Percentiles rank a stretch among this genome's conserved stretches.
Conservation (phyloP, 2,888 invertebrate species). For the Cotesia congregata region DNA sequence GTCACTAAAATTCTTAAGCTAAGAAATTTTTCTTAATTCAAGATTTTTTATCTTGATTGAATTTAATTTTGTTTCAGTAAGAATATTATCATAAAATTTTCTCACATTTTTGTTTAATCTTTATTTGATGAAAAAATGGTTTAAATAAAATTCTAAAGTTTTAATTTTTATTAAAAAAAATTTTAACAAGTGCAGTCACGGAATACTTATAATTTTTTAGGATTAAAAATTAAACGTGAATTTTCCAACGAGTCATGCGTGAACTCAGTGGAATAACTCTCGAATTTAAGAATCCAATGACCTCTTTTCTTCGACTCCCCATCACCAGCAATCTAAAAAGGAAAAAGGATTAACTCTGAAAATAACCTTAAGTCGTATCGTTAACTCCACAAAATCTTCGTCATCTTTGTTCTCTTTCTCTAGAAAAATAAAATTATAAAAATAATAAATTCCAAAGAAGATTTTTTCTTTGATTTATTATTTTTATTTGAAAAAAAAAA, state of each 20-base stretch:
- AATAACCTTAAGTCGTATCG: not conserved
- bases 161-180: too few species aligned
- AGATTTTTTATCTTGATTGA: too few species aligned
- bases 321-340: not conserved
- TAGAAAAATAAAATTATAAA: not conserved
- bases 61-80: too few species aligned
- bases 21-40: too few species aligned
- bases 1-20: too few species aligned
- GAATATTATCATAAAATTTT: too few species aligned
- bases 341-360: slow-evolving; percentile 7
- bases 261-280: not conserved
- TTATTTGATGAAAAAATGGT: too few species aligned
- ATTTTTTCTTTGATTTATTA: not conserved
- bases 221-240: not conserved
- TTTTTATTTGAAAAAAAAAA: not conserved
- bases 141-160: too few species aligned
- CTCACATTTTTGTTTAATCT: too few species aligned
- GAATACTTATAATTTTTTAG: too few species aligned
- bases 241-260: not conserved
- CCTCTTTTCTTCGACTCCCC: not conserved
- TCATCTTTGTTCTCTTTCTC: not conserved
- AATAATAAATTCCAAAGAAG: not conserved
- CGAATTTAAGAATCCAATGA: slow-evolving; percentile 5
- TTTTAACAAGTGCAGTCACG: too few species aligned
- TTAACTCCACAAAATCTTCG: not conserved